Percentiles rank a stretch among this genome's conserved stretches.
phyloP scores from a whole-genome alignment of 1,140 invertebrate species.

The Pachypeltis micranthus region DNA sequence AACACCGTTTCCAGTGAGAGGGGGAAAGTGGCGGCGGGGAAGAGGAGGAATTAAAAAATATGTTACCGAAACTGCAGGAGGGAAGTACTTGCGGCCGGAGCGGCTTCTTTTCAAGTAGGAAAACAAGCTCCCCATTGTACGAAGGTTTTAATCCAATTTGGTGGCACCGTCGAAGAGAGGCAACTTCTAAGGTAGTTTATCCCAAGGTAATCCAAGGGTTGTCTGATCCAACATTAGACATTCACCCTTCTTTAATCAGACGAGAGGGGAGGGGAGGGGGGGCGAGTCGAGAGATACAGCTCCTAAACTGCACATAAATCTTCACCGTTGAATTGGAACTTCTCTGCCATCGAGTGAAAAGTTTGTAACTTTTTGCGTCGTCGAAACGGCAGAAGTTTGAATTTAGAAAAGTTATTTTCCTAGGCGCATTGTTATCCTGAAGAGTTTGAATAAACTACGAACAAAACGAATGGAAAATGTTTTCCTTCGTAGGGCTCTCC shows the following conservation, averaged over 20 bases:
- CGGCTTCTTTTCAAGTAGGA: neutral
- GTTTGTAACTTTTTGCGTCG: neutral
- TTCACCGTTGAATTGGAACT: neutral
- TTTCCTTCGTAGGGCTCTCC: no score
- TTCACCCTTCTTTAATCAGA: neutral
- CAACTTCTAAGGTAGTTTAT: slow-evolving; percentile 1
- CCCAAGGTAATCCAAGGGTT: neutral
- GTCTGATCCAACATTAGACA: slow-evolving; percentile 8
- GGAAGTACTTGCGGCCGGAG: neutral
- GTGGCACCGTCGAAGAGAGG: neutral
- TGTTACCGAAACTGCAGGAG: neutral
- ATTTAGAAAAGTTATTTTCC: neutral
- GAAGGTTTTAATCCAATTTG: neutral
- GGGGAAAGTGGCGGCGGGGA: neutral
- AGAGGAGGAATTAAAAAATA: neutral
- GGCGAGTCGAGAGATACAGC: no score
- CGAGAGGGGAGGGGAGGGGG: neutral
- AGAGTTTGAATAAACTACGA: no score
- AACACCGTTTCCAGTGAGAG: no score
- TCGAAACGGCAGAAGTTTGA: neutral
- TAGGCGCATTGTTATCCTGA: no score
- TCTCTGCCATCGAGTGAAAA: neutral
- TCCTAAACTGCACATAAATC: slow-evolving; percentile 1
- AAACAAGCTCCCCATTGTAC: neutral
- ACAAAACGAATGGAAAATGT: no score